These are phyloP conservation scores for Paraplagusia blochii DNA, from an alignment of 2,113 vertebrate species.

Conservation along the genomic window DNA sequence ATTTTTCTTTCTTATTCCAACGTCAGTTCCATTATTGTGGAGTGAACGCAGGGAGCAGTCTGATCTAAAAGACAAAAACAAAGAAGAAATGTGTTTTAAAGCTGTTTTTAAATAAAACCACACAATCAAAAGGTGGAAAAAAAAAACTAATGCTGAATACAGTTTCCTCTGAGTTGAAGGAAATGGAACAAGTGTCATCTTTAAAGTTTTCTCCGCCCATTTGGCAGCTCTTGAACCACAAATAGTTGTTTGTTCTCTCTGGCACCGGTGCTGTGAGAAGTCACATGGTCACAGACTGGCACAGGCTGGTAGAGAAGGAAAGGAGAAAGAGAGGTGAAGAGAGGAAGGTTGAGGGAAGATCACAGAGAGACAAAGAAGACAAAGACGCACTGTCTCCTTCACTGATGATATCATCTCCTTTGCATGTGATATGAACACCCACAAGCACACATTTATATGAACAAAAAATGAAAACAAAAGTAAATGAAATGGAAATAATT, in stretches of 20 bases:
- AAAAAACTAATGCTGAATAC: background rate
- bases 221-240: slow-evolving; percentile 53
- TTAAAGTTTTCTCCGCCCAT: slow-evolving; percentile 54
- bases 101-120: background rate
- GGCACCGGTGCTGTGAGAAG: slow-evolving; percentile 41
- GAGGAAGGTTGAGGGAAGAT: slow-evolving; percentile 1
- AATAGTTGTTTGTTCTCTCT: slow-evolving; percentile 62
- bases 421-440: too few species aligned
- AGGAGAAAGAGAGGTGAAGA: slow-evolving; percentile 9
- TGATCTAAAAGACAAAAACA: too few species aligned
- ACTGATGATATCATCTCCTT: too few species aligned
- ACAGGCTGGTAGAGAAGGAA: slow-evolving; percentile 35
- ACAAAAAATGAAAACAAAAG: too few species aligned
- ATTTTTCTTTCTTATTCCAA: background rate
- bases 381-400: background rate
- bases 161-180: slow-evolving; percentile 22
- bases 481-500: too few species aligned
- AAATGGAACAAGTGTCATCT: slow-evolving; percentile 59
- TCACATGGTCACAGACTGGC: slow-evolving; percentile 52
- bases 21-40: background rate
- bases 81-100: too few species aligned
- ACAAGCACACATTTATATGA: too few species aligned
- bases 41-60: background rate
- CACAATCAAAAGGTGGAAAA: slow-evolving; percentile 1
- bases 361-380: slow-evolving; percentile 5